Evolutionary conservation across 2,113 vertebrate species (phyloP).

Genomic region (Xenus cinereus): DNA sequence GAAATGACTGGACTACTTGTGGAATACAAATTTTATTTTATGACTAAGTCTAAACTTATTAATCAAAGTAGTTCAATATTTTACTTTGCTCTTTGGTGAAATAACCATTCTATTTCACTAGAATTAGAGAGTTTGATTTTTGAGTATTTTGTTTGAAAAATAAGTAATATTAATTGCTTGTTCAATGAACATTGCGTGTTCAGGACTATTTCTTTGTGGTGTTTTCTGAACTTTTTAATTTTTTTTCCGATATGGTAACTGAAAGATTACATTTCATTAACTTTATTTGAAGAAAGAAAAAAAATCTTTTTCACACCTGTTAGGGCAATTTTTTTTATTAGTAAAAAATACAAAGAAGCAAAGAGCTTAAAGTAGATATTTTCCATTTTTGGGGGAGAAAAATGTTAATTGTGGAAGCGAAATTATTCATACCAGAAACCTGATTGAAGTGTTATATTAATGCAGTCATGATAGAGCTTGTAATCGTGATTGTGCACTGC

Average conservation of each 20-base stretch:
- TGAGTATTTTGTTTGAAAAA: neutral
- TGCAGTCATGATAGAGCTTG: neutral
- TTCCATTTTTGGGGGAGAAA: neutral
- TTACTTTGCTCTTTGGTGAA: neutral
- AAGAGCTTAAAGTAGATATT: neutral
- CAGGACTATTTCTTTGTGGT: neutral
- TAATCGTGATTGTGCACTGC: neutral
- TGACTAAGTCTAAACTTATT: neutral
- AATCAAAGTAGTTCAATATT: neutral
- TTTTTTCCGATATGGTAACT: neutral
- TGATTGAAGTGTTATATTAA: neutral
- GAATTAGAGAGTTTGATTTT: neutral
- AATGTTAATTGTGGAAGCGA: neutral
- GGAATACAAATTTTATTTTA: neutral
- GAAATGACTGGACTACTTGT: neutral
- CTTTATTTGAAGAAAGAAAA: neutral
- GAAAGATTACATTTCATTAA: neutral
- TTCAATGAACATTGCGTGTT: neutral
- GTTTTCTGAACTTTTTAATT: neutral
- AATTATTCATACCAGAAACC: neutral
- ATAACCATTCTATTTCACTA: neutral
- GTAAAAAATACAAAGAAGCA: neutral
- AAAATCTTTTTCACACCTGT: neutral
- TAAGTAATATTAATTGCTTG: neutral
- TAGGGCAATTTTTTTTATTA: neutral